phyloP scores from a whole-genome alignment of 2,113 vertebrate species.

The Telmatochromis sp. region DNA sequence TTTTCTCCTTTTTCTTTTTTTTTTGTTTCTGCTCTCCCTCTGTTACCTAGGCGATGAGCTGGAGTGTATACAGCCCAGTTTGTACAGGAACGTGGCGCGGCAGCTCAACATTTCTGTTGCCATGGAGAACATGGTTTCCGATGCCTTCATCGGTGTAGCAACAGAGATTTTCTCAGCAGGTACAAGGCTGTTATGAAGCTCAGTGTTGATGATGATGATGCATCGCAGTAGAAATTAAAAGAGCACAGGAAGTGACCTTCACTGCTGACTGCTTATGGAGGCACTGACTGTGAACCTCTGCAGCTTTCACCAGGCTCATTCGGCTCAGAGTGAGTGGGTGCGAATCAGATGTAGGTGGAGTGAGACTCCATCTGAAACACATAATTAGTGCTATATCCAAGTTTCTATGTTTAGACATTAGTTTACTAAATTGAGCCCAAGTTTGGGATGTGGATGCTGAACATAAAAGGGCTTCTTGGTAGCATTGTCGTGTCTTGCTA shows the following conservation, averaged over 20 bases:
- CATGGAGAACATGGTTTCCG: constrained; percentile 82
- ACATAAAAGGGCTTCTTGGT: not conserved
- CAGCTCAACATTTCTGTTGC: constrained; percentile 87
- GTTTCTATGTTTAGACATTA: not conserved
- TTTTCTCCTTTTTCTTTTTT: not conserved
- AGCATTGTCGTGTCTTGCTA: not conserved
- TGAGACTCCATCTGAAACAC: not conserved
- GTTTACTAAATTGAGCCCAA: not conserved
- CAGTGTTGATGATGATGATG: not conserved
- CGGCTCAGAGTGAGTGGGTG: not conserved
- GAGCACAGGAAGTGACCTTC: not conserved
- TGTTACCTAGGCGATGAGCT: constrained; percentile 85
- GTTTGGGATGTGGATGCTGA: not conserved
- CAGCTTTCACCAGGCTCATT: not conserved
- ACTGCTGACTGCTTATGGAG: not conserved
- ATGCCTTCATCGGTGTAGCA: constrained; percentile 88
- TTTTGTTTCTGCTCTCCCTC: not conserved
- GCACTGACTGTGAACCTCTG: not conserved
- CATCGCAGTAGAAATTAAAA: not conserved
- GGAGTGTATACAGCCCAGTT: constrained; percentile 84
- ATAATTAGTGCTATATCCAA: not conserved
- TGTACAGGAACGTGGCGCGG: constrained; percentile 87
- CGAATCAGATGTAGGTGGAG: not conserved
- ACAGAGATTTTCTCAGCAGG: constrained; percentile 89
- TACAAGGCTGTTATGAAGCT: constrained; percentile 36